These are phyloP conservation scores for Pitta sordida DNA, from an alignment of 2,113 vertebrate species.

Conservation along the genomic window DNA sequence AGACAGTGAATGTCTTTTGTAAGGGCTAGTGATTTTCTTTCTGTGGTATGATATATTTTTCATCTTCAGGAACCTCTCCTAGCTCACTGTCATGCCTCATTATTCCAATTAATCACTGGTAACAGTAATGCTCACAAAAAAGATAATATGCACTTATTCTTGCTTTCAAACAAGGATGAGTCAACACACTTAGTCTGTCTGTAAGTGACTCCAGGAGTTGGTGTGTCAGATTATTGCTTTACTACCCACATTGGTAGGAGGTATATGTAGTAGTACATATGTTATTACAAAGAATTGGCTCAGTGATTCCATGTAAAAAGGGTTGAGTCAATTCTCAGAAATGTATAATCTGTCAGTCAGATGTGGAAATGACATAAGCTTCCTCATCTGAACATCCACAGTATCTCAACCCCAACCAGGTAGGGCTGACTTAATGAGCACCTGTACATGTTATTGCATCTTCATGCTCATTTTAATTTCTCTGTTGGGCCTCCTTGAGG, in stretches of 20 bases:
- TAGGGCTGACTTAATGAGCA: not conserved
- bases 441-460: not conserved
- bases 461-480: not conserved
- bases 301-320: not conserved
- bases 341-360: not conserved
- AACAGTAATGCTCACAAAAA: not conserved
- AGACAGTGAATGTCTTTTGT: not conserved
- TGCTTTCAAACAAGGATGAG: not conserved
- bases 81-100: not conserved
- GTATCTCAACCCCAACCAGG: not conserved
- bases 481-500: not conserved
- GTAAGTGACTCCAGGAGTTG: not conserved
- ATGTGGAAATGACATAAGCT: not conserved
- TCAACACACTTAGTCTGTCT: not conserved
- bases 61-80: not conserved
- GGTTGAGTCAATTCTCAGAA: conserved; percentile 3
- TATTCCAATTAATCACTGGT: conserved; percentile 3
- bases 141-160: not conserved
- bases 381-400: not conserved
- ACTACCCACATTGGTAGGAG: not conserved
- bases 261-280: not conserved
- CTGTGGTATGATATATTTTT: not conserved
- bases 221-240: not conserved
- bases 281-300: not conserved
- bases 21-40: not conserved